These are phyloP conservation scores for Calycopis cecrops DNA, from an alignment of 1,140 invertebrate species.

Conservation along the genomic window DNA sequence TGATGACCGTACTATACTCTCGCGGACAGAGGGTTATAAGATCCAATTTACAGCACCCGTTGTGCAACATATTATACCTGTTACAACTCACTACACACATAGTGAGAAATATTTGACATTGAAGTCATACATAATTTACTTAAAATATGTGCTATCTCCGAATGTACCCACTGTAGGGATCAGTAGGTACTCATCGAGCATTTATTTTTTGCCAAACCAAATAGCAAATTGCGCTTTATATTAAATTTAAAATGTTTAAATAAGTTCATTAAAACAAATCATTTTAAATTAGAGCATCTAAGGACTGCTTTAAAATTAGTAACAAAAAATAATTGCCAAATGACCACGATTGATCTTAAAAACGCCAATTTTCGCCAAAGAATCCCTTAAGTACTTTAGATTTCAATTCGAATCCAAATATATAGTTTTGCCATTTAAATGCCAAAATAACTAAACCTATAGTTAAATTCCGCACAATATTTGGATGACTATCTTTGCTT, in stretches of 20 bases:
- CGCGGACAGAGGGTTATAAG: conserved; percentile 24
- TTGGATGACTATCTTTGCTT: conserved; percentile 8
- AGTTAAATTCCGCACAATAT: conserved; percentile 1
- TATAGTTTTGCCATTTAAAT: neutral
- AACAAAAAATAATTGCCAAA: too few relatives aligned
- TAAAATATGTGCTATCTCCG: conserved; percentile 17
- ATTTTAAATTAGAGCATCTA: too few relatives aligned
- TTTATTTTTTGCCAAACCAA: conserved; percentile 24
- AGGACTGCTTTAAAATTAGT: too few relatives aligned
- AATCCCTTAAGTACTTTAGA: too few relatives aligned
- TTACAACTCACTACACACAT: neutral
- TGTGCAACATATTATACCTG: conserved; percentile 3
- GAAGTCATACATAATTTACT: conserved; percentile 17
- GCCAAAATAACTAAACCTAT: conserved; percentile 2
- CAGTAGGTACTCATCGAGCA: conserved; percentile 25
- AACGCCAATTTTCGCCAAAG: too few relatives aligned
- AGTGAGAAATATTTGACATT: neutral
- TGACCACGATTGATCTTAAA: too few relatives aligned
- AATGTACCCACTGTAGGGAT: conserved; percentile 13
- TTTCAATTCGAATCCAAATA: too few relatives aligned
- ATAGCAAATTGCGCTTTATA: conserved; percentile 21
- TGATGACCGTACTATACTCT: conserved; percentile 14
- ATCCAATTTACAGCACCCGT: conserved; percentile 8
- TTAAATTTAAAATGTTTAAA: conserved; percentile 20
- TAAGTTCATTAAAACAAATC: conserved; percentile 16